Base-by-base conservation (phyloP, 2,113 vertebrate species). In the Oreochromis tanganicae region DNA sequence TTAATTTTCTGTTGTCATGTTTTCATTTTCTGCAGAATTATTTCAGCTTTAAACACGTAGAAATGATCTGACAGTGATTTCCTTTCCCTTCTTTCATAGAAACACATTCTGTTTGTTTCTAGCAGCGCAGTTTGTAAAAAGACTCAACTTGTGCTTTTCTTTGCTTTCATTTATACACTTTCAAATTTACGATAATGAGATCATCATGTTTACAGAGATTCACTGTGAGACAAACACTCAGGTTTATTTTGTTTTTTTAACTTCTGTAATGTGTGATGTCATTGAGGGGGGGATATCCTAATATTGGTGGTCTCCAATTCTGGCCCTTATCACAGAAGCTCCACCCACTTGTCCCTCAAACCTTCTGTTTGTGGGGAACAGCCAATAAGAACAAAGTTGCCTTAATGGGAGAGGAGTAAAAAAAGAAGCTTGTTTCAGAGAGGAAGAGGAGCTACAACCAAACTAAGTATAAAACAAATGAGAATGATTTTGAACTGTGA, bases 401-500 rank as follows among this genome's bases (percentile, higher is more conserved):
- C 50, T n/a, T 52, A 52, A 52, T n/a, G 50, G 4, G 19, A 52
- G 17, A 52, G 17, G 17, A 52, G 50, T 52, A 3, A 10, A 52
- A 32, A 50, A 19, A 19, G 46, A 16, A 19, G 17, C 17, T 52
- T 52, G 50, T 52, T 52, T n/a, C 50, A n/a, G 17, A 52, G 50
- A 52, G 3, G 50, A n/a, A 2, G 50, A 52, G 50, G 50, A n/a
- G 50, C 50, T 52, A 52, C 50, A 52, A 52, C 0, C 50, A n/a
- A 52, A 52, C 50, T 8, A 52, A 52, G 50, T 52, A 52, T 5
- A 3, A 52, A 4, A 52, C 2, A n/a, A 52, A n/a, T 0, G 0
- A 52, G 50, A 2, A 52, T n/a, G 17, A 52, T 52, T 52, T n/a
- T 52, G 50, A 52, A 52, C 50, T 52, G 48, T 17, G 17, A 52